Conservation (phyloP, 2,113 vertebrate genomes). For the Pomatostomus ruficeps region DNA sequence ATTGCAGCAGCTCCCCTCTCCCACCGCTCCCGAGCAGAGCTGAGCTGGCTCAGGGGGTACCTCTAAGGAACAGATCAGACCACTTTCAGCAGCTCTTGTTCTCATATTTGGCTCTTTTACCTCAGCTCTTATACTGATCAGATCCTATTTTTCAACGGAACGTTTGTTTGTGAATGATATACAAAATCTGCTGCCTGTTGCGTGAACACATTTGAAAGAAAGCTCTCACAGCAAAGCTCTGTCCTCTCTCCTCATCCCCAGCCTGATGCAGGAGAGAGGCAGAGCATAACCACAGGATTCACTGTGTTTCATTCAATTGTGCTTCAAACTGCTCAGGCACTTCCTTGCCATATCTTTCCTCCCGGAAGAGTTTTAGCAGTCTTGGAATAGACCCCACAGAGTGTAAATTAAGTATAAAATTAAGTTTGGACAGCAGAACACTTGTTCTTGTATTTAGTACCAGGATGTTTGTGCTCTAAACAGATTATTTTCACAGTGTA, state of each 20-base stretch:
- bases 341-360: background rate
- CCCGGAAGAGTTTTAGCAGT: background rate
- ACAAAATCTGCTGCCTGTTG: background rate
- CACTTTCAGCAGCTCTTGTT: background rate
- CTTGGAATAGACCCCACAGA: background rate
- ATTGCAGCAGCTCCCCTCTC: background rate
- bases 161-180: rapidly evolving
- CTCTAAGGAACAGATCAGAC: background rate
- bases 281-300: background rate
- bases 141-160: background rate
- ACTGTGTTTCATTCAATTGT: background rate
- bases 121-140: background rate
- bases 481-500: background rate
- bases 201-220: background rate
- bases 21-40: background rate
- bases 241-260: background rate
- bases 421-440: background rate
- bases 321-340: background rate
- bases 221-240: background rate
- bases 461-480: background rate
- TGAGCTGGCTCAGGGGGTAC: background rate
- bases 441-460: background rate
- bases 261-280: background rate
- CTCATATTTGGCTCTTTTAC: background rate
- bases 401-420: background rate